phyloP scores from a whole-genome alignment of 2,113 vertebrate genomes.

The Heloderma charlesbogerti region DNA sequence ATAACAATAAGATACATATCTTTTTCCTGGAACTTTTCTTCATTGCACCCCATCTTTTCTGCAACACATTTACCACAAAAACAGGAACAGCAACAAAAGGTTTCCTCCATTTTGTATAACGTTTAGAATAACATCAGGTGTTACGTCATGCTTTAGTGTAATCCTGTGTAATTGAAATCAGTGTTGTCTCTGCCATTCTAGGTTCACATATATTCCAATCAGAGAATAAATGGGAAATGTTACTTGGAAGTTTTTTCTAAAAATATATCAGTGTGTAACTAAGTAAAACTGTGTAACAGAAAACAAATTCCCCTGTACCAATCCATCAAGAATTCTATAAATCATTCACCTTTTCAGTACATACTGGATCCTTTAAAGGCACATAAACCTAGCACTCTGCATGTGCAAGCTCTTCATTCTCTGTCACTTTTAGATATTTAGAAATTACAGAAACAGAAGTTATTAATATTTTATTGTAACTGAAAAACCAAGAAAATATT shows the following conservation, averaged over 20 bases:
- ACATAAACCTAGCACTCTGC: conserved; percentile 22
- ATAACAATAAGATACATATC: background rate
- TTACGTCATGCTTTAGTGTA: conserved; percentile 21
- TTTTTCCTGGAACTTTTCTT: background rate
- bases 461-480: conserved; percentile 44
- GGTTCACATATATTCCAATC: conserved; percentile 1
- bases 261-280: background rate
- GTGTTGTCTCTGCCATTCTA: conserved; percentile 7
- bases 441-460: conserved; percentile 43
- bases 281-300: background rate
- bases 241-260: background rate
- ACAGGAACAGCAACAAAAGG: background rate
- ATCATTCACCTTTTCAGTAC: conserved; percentile 21
- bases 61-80: background rate
- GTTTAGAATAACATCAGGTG: conserved; percentile 15
- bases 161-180: conserved; percentile 10
- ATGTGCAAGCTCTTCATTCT: conserved; percentile 53
- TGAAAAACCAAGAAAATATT: background rate
- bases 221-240: background rate
- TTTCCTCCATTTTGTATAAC: background rate
- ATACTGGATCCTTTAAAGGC: conserved; percentile 46
- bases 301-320: background rate
- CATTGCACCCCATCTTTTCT: background rate
- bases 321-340: conserved; percentile 4
- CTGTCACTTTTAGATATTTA: conserved; percentile 40